Base-by-base conservation (phyloP, 2,888 invertebrate genomes). In the Parthenolecanium corni region DNA sequence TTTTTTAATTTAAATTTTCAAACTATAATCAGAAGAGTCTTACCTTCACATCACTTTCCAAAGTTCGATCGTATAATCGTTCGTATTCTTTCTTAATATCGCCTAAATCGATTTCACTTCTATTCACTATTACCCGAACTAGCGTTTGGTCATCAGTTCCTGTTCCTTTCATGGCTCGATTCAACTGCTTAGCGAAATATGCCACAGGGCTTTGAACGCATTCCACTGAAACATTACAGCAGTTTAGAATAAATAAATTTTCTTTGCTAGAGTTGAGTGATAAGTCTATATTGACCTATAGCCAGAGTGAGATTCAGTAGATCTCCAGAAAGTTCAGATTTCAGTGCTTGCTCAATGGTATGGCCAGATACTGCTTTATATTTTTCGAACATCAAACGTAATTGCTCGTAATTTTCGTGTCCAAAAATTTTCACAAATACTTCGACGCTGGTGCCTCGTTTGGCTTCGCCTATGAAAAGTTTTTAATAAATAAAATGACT, bases 401-500 rank as follows among this genome's bases (percentile, higher is more conserved):
- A 75, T 72, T 88, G 88, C 0, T 79, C 79, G 71, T 83, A 86
- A 70, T 85, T 86, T 72, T 84, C 83, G 70, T 86, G 83, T 0
- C 84, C 83, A 71, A 88, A 75, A 68, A 86, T 81, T 70, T 79
- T 79, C 67, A 84, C 83, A 70, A 88, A 86, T 2, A 82, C 78
- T 69, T 82, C 83, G 72, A 85, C 85, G 65, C 84, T 84, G 0
- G 86, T 87, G 36, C 86, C 85, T 71, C 82, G 77, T 73, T 82
- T 81, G 53, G 78, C 82, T 72, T 85, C 83, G 0, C 84, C 72
- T 71, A 62, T 16, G 65, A 65, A 52, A 46, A 46, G 58, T n/a
- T 11, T 52, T 14, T 14, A 47, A 51, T 40, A 40, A 44, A n/a
- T n/a, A n/a, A n/a, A n/a, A n/a, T n/a, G n/a, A n/a, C n/a, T n/a